phyloP scores from a whole-genome alignment of 1,140 invertebrate genomes.

The Micrasema longulum region DNA sequence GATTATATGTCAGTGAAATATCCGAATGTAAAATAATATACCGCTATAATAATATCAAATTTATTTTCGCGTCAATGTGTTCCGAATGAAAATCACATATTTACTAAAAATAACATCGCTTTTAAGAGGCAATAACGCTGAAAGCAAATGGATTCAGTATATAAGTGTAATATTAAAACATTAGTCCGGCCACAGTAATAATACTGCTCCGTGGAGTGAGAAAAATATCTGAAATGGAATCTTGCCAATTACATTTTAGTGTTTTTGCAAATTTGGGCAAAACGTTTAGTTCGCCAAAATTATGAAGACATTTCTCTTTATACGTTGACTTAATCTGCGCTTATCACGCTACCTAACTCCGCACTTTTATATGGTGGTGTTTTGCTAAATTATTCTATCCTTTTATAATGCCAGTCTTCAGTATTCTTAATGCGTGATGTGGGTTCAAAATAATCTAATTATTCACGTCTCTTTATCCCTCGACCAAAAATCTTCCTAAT shows the following conservation, averaged over 20 bases:
- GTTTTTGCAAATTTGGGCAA: slow-evolving; percentile 37
- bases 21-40: too few species aligned
- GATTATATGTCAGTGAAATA: too few species aligned
- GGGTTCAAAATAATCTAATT: neutral
- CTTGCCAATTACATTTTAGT: slow-evolving; percentile 41
- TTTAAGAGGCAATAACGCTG: slow-evolving; percentile 15
- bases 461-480: neutral
- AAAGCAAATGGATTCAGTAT: slow-evolving; percentile 3
- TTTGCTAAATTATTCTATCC: neutral
- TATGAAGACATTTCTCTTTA: slow-evolving; percentile 30
- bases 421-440: neutral
- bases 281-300: slow-evolving; percentile 24
- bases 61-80: too few species aligned
- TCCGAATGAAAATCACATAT: too few species aligned
- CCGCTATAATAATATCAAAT: too few species aligned
- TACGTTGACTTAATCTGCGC: slow-evolving; percentile 22
- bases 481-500: neutral
- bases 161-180: neutral
- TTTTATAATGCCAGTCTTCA: slow-evolving; percentile 7
- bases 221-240: slow-evolving; percentile 35
- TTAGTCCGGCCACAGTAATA: slow-evolving; percentile 11
- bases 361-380: slow-evolving; percentile 3
- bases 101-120: slow-evolving; percentile 1
- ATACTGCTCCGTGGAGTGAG: neutral
- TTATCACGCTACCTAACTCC: slow-evolving; percentile 27